Percentiles rank a stretch among this genome's conserved stretches.
These are phyloP conservation scores for Spermophilus dauricus DNA, from an alignment of 2,113 vertebrate genomes.

Conservation along the genomic window DNA sequence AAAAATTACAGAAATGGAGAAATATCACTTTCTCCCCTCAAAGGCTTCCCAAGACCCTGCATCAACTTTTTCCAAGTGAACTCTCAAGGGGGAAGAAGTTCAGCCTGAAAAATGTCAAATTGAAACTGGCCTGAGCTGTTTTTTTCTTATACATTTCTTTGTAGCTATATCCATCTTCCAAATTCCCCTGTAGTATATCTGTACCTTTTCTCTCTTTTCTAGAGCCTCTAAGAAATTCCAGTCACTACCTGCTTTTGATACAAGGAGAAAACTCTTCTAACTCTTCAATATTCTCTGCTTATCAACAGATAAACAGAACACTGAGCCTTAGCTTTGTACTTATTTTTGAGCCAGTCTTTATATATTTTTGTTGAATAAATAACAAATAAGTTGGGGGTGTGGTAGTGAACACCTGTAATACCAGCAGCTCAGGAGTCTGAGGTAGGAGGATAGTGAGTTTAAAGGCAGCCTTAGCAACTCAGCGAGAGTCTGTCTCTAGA, in stretches of 20 bases:
- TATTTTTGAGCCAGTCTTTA: too few species aligned
- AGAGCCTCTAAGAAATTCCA: neutral
- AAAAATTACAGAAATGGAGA: neutral
- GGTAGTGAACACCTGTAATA: too few species aligned
- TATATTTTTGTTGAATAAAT: too few species aligned
- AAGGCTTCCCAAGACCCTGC: accelerated
- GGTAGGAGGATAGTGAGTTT: too few species aligned
- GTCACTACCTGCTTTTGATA: neutral
- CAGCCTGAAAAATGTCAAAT: neutral
- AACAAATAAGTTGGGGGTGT: accelerated
- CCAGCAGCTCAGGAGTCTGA: too few species aligned
- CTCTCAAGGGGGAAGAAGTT: neutral
- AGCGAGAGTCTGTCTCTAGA: too few species aligned
- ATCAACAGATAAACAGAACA: neutral
- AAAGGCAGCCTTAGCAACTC: too few species aligned
- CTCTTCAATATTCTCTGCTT: neutral
- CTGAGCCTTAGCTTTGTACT: too few species aligned
- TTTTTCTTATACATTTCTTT: neutral
- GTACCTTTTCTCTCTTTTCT: neutral
- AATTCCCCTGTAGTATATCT: neutral
- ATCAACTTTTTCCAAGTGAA: neutral
- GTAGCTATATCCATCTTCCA: neutral
- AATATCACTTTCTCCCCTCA: accelerated
- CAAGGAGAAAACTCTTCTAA: neutral
- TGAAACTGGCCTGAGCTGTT: neutral